phyloP scores from a whole-genome alignment of 2,113 vertebrate genomes.

The Neolamprologus kungweensis region DNA sequence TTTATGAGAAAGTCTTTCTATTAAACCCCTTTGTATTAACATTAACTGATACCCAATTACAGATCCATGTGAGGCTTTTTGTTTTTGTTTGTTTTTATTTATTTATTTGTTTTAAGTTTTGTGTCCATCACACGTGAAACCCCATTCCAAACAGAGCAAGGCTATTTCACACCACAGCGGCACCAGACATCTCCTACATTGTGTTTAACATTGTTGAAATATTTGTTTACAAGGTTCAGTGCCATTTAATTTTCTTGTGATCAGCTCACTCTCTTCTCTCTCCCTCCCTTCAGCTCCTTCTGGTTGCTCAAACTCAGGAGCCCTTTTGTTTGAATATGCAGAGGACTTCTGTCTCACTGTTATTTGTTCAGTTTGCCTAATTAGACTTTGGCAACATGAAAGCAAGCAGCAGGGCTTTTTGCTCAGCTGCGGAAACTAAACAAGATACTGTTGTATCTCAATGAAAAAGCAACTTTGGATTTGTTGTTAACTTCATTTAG shows the following conservation, averaged over 20 bases:
- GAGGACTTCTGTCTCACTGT: conserved; percentile 30
- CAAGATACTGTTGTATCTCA: not conserved
- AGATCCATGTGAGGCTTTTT: not conserved
- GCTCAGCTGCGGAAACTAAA: conserved; percentile 14
- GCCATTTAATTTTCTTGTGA: conserved; percentile 66
- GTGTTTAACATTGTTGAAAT: conserved; percentile 67
- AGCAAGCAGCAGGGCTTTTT: conserved; percentile 36
- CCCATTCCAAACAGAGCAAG: not conserved
- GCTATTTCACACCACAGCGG: conserved; percentile 60
- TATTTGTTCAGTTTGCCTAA: conserved; percentile 54
- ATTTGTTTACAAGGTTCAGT: conserved; percentile 72
- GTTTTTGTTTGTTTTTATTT: not conserved
- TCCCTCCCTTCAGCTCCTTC: not conserved
- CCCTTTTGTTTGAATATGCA: conserved; percentile 56
- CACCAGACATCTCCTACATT: conserved; percentile 38
- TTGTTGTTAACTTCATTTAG: not conserved
- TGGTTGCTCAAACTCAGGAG: conserved; percentile 29
- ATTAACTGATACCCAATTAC: not conserved
- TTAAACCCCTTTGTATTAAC: not conserved
- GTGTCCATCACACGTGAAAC: conserved; percentile 34
- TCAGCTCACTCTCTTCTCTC: conserved; percentile 16
- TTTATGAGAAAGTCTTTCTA: not conserved
- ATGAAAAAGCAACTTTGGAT: not conserved
- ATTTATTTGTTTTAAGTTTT: not conserved
- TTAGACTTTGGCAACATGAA: conserved; percentile 54